Conservation (phyloP, 1,140 invertebrate genomes). For the Atta cephalotes region DNA sequence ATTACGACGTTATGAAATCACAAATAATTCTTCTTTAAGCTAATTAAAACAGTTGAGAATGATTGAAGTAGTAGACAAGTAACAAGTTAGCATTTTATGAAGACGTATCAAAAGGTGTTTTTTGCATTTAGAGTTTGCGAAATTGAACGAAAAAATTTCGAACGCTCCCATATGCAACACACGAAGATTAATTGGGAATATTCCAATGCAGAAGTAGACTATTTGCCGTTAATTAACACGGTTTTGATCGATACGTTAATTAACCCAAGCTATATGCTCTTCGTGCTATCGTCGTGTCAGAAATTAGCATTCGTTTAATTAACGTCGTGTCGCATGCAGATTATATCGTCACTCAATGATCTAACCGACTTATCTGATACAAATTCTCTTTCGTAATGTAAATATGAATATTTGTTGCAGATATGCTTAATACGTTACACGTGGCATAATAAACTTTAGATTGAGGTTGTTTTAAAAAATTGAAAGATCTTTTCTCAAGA, state of each 20-base stretch:
- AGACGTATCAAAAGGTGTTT: neutral
- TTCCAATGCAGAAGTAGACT: neutral
- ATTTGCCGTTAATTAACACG: slow-evolving; percentile 20
- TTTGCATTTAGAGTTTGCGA: neutral
- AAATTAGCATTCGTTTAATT: slow-evolving; percentile 62
- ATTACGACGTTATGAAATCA: neutral
- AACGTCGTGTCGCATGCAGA: neutral
- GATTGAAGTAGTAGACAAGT: neutral
- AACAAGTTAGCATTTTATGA: neutral
- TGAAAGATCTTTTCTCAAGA: neutral
- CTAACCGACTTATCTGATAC: neutral
- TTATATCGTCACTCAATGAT: slow-evolving; percentile 13
- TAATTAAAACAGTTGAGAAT: no score
- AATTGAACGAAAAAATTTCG: neutral
- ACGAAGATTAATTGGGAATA: slow-evolving; percentile 16
- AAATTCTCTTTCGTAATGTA: neutral
- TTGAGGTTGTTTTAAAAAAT: neutral
- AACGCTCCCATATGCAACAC: neutral
- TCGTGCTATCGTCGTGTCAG: slow-evolving; percentile 22
- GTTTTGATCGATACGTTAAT: slow-evolving; percentile 57
- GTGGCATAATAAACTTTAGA: neutral
- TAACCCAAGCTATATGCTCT: slow-evolving; percentile 19
- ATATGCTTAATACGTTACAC: neutral
- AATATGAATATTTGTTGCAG: neutral
- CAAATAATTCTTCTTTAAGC: neutral